Evolutionary conservation across 2,113 vertebrate genomes (phyloP).

Genomic region (Hippolais icterina): DNA sequence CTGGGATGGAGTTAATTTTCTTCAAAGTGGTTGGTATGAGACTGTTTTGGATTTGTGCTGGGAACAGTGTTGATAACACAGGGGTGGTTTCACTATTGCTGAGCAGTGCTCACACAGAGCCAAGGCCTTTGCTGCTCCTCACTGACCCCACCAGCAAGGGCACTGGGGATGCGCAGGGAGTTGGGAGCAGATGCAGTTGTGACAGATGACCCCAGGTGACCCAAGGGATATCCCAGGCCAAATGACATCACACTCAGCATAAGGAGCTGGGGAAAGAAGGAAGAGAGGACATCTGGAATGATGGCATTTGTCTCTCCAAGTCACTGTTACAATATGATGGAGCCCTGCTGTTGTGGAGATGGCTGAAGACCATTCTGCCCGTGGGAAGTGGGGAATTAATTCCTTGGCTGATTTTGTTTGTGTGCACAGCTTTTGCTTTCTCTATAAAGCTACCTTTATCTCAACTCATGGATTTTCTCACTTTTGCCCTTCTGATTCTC

Average conservation of each 20-base stretch:
- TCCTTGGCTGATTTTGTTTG: neutral
- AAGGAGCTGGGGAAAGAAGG: neutral
- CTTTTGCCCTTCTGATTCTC: neutral
- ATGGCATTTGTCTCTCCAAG: neutral
- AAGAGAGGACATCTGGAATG: neutral
- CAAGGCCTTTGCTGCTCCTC: neutral
- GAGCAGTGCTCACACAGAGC: neutral
- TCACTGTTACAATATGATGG: neutral
- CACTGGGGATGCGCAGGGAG: neutral
- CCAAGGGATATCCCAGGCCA: neutral
- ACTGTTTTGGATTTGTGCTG: neutral
- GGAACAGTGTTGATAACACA: neutral
- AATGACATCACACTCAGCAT: neutral
- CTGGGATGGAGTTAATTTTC: neutral
- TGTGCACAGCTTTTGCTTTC: neutral
- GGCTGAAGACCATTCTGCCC: neutral
- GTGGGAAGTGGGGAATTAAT: neutral
- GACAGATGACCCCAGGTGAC: neutral
- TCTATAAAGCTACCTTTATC: neutral
- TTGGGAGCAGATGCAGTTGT: accelerated
- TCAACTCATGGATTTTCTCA: neutral
- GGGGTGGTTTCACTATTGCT: neutral
- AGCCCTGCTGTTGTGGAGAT: neutral
- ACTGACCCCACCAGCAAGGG: neutral
- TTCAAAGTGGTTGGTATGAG: neutral